phyloP scores from a whole-genome alignment of 2,888 invertebrate species.

The Mythimna pallens region DNA sequence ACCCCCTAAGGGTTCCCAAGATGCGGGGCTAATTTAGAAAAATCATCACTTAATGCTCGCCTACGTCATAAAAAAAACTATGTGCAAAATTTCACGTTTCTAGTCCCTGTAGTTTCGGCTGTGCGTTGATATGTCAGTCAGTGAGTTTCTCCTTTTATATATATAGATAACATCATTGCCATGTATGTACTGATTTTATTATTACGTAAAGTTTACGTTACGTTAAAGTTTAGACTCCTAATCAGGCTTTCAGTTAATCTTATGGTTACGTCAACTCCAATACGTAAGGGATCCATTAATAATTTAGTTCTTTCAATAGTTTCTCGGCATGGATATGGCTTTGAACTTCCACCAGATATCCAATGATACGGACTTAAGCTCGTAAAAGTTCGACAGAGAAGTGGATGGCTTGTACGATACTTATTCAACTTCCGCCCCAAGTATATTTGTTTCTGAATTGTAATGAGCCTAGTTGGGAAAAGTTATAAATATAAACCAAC shows the following conservation, averaged over 20 bases:
- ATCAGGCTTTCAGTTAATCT: background rate
- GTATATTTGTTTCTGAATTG: conserved; percentile 49
- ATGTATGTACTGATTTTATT: no score
- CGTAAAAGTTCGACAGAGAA: conserved; percentile 43
- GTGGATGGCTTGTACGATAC: conserved; percentile 26
- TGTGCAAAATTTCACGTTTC: no score
- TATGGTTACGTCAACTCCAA: background rate
- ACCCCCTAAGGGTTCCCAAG: no score
- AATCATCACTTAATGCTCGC: no score
- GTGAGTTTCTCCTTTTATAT: no score
- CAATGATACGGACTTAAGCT: background rate
- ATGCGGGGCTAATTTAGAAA: no score
- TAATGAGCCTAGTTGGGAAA: conserved; percentile 47
- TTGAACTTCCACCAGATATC: conserved; percentile 14
- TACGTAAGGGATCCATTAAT: background rate
- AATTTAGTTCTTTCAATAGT: conserved; percentile 9
- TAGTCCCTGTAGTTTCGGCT: no score
- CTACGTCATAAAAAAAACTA: no score
- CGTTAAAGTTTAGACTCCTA: no score
- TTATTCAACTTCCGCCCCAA: conserved; percentile 42
- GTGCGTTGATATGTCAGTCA: no score
- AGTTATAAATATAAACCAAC: conserved; percentile 42
- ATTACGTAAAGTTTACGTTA: no score
- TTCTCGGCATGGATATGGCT: conserved; percentile 19
- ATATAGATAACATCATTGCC: background rate